Evolutionary conservation across 2,797 vertebrate genomes (phyloP), one percentile per base, ranked within the genome.

Genomic region (Buphagus erythrorhynchus): DNA sequence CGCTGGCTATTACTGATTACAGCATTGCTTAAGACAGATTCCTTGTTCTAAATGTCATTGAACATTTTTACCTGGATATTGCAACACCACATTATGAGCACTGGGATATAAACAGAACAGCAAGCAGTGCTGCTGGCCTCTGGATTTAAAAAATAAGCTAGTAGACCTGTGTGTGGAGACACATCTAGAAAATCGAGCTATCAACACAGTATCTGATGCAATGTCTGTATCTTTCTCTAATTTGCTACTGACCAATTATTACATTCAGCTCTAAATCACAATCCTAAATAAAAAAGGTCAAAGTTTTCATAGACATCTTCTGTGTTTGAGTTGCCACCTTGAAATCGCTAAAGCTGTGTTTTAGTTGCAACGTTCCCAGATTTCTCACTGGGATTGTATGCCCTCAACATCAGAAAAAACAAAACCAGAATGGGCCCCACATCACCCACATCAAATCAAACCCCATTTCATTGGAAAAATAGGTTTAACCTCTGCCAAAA

Each of bases 61-160:
- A 85, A 94, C 93, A 51, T 91, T 92, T 94, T 91, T 69, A 95
- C 86, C 76, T 52, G 76, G 51, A 45, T 96, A 96, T 87, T 88
- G 82, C 42, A 89, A 72, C 57, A 93, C 72, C 74, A 67, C 71
- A 45, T 74, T 86, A 59, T 76, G 86, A 68, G 63, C 31, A 49
- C 4, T 49, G 59, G 81, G 51, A 75, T 82, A 92, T 79, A 77
- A 95, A 84, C 76, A 76, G 45, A 76, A 58, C 31, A 66, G 43
- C 31, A 73, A 80, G 52, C 59, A 80, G 89, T n/a, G 48, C 36
- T 5, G 57, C 43, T 29, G 9, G 80, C 86, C 80, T 72, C 51
- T 84, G 43, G 58, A 95, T 91, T 95, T 79, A 90, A 82, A 49
- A 69, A 66, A 38, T 65, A 69, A 77, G 38, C 40, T 45, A 42